These are phyloP conservation scores for Musca domestica DNA, from an alignment of 1,140 invertebrate species.

Conservation along the genomic window DNA sequence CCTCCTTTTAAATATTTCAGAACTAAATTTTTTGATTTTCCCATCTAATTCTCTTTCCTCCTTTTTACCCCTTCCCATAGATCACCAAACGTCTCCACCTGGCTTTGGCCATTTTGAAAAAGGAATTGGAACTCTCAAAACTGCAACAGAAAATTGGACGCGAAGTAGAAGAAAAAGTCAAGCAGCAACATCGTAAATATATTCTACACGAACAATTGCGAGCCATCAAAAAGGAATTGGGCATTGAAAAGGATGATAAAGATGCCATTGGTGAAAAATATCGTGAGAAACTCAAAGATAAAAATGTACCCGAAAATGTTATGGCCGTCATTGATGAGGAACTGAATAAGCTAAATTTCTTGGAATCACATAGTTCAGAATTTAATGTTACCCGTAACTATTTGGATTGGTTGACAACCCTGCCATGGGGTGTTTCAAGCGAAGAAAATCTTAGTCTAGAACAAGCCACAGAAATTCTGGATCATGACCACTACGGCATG, in stretches of 20 bases:
- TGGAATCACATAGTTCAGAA: constrained; percentile 98
- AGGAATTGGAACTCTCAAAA: constrained; percentile 95
- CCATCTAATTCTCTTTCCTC: neutral
- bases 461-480: constrained; percentile 82
- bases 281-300: constrained; percentile 80
- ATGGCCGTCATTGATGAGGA: constrained; percentile 98
- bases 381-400: constrained; percentile 99
- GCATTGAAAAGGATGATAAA: constrained; percentile 98
- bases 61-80: constrained; percentile 60
- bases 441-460: constrained; percentile 88
- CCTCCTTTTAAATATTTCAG: no score
- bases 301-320: constrained; percentile 83
- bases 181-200: constrained; percentile 96
- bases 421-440: constrained; percentile 97
- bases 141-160: constrained; percentile 97
- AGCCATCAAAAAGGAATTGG: constrained; percentile 97
- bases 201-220: constrained; percentile 98
- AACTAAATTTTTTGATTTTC: no score
- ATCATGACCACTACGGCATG: constrained; percentile 99
- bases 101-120: constrained; percentile 89
- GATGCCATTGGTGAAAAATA: constrained; percentile 99
- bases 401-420: constrained; percentile 94
- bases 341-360: constrained; percentile 88
- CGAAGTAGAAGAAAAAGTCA: constrained; percentile 98
- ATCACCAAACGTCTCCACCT: constrained; percentile 89